Base-by-base conservation (phyloP, 2,888 invertebrate species). In the Boloria selene region DNA sequence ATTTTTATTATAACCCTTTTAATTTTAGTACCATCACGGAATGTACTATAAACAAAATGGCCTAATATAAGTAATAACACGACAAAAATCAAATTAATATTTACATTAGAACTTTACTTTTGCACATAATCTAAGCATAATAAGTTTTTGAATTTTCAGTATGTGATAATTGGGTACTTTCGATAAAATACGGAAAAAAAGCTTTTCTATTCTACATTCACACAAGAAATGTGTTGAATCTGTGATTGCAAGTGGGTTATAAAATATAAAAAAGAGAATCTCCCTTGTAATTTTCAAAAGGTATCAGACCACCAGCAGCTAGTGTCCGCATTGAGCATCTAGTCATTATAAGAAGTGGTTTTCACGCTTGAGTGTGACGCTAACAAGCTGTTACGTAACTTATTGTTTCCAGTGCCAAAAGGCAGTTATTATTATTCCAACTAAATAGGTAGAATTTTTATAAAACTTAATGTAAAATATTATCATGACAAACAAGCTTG, bases 341-440 rank as follows among this genome's bases (percentile, higher is more conserved):
- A 64, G 65, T 71, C 69, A 69, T 72, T 72, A 72, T 58, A 53
- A 62, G 61, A 69, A 72, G 72, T 62, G 71, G 60, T 58, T 58
- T 68, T 53, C 53, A 70, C 51, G 26, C 47, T 64, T 53, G 42
- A 71, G 65, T 70, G 61, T 52, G 68, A 66, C 67, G 60, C 71
- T 72, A 72, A 72, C 71, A 72, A 71, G 71, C 64, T 69, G 71
- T 72, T 71, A 71, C 65, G 45, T 68, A 72, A 72, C 62, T 66
- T 63, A 56, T 68, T 68, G 67, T 68, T 65, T 58, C 16, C 60
- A 60, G 60, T 68, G 68, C 70, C 62, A 70, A 70, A 69, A 69
- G 55, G 62, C 67, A 53, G 52, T 50, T 69, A 31, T 51, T 51
- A 49, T 47, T 69, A 53, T 62, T 50, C 16, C 47, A 47, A 18